A percentile compares a stretch with the other conserved stretches of the same genome.
Evolutionary conservation across 37 sponge, comb jelly and placozoan species (phyloP).

Genomic region (Chondrilla cf. caribensis): DNA sequence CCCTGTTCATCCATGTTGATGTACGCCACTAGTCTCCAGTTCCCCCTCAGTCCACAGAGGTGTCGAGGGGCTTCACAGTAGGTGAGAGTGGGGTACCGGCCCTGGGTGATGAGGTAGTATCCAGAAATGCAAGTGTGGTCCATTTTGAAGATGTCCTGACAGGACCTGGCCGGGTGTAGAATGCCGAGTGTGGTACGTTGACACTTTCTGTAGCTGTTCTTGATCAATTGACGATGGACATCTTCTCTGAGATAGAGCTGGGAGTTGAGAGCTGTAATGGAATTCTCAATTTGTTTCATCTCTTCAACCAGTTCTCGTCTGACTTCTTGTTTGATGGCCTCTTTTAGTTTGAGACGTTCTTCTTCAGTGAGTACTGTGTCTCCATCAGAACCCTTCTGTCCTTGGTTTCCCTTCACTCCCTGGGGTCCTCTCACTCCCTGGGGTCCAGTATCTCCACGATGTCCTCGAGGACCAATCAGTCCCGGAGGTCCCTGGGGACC

Average conservation of each 20-base stretch:
- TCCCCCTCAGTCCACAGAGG: constrained; percentile 16
- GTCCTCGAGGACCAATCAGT: not conserved
- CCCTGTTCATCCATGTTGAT: constrained; percentile 24
- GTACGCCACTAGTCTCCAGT: constrained; percentile 7
- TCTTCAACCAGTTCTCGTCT: not conserved
- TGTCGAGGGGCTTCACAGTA: not conserved
- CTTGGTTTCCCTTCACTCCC: constrained; percentile 9
- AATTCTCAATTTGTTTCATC: not conserved
- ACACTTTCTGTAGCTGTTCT: not conserved
- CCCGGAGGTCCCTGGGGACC: constrained; percentile 2
- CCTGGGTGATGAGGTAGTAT: not conserved
- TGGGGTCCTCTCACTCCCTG: not conserved
- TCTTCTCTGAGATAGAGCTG: not conserved
- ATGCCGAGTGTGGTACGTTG: not conserved
- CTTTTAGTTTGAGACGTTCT: not conserved
- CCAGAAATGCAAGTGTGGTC: constrained; percentile 3
- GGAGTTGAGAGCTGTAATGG: not conserved
- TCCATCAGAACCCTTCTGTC: constrained; percentile 17
- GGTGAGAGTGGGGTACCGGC: not conserved
- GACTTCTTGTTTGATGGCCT: not conserved
- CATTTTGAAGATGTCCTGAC: constrained; percentile 5
- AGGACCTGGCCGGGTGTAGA: not conserved
- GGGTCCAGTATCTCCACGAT: constrained; percentile 45
- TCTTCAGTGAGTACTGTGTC: not conserved
- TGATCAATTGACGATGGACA: not conserved